Evolutionary conservation across 2,113 vertebrate genomes (phyloP).

Genomic region (Psilopogon haemacephalus): DNA sequence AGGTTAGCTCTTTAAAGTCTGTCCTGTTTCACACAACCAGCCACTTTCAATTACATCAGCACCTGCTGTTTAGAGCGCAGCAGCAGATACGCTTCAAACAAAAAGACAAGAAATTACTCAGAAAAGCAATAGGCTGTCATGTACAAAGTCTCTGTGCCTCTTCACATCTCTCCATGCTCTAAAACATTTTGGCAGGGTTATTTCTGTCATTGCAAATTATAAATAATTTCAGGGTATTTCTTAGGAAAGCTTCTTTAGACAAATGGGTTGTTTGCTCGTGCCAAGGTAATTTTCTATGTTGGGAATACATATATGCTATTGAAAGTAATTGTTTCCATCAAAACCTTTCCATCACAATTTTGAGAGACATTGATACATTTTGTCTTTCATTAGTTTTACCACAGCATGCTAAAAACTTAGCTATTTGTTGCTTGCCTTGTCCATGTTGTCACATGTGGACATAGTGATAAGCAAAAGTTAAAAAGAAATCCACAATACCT

Average conservation of each 20-base stretch:
- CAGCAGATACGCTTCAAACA: not conserved
- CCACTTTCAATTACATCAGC: not conserved
- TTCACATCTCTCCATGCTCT: not conserved
- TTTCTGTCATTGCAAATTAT: not conserved
- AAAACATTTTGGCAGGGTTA: not conserved
- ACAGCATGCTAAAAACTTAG: not conserved
- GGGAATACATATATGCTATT: not conserved
- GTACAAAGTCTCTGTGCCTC: not conserved
- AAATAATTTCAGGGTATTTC: not conserved
- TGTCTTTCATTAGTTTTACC: not conserved
- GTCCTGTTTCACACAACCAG: not conserved
- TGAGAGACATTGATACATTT: not conserved
- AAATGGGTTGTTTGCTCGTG: not conserved
- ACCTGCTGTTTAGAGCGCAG: not conserved
- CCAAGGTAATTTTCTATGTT: not conserved
- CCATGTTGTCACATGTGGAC: not conserved
- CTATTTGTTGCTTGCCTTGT: not conserved
- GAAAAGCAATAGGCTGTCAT: not conserved
- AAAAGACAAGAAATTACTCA: not conserved
- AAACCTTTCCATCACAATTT: not conserved
- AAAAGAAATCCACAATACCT: not conserved
- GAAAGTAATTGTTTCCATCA: not conserved
- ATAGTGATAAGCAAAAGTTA: not conserved
- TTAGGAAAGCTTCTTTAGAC: not conserved
- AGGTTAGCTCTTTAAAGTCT: not conserved